These are phyloP conservation scores for Chrysomela aeneicollis DNA, from an alignment of 2,888 invertebrate genomes.

Conservation along the genomic window DNA sequence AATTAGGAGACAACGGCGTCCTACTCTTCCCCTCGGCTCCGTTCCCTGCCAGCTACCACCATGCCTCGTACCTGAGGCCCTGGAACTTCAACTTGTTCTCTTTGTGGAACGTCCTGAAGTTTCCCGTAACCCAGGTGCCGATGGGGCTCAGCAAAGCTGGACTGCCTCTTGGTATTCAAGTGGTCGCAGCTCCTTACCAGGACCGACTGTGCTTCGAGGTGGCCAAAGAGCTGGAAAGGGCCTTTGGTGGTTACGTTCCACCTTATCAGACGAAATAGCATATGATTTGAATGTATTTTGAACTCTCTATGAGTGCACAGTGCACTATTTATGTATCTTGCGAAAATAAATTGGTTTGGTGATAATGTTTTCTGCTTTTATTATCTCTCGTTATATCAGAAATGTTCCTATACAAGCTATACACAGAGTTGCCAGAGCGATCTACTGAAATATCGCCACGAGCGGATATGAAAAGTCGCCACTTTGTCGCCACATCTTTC, in stretches of 20 bases:
- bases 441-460: too few relatives aligned
- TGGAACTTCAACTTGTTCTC: constrained; percentile 88
- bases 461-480: too few relatives aligned
- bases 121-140: constrained; percentile 88
- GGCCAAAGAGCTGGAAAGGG: constrained; percentile 72
- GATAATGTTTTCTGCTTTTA: neutral
- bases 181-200: constrained; percentile 73
- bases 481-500: too few relatives aligned
- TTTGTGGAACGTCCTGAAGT: constrained; percentile 82
- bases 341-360: neutral
- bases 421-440: too few relatives aligned
- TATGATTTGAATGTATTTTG: neutral
- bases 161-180: constrained; percentile 82
- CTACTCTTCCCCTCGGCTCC: constrained; percentile 85
- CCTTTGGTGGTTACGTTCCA: constrained; percentile 76
- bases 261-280: constrained; percentile 59
- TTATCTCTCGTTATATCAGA: too few relatives aligned
- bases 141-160: constrained; percentile 76
- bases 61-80: constrained; percentile 77
- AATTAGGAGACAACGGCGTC: constrained; percentile 81
- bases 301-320: too few relatives aligned
- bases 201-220: constrained; percentile 80
- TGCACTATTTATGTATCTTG: neutral
- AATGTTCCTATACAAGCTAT: too few relatives aligned
- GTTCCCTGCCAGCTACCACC: constrained; percentile 82